Percentiles rank a stretch among this genome's conserved stretches.
Evolutionary conservation across 2,113 vertebrate genomes (phyloP).

Genomic region (Orientallactaga bullata): DNA sequence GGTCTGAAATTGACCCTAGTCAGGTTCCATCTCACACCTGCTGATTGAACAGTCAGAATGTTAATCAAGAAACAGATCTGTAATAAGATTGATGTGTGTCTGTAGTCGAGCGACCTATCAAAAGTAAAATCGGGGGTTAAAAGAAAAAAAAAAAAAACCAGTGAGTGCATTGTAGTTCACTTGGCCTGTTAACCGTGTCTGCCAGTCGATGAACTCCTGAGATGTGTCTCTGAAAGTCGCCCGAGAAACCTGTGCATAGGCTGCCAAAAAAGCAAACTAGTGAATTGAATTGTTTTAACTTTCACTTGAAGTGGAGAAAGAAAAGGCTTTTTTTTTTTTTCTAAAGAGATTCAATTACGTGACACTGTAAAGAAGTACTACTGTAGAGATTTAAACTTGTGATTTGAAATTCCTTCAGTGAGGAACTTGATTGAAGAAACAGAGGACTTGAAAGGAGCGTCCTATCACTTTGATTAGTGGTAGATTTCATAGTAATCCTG

Average conservation of each 20-base stretch:
- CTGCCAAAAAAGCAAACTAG: conserved; percentile 68
- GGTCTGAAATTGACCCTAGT: conserved; percentile 18
- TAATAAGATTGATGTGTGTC: conserved; percentile 62
- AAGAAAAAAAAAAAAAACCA: conserved; percentile 49
- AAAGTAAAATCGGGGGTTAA: conserved; percentile 25
- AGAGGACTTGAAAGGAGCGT: conserved; percentile 69
- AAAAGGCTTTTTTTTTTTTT: conserved; percentile 52
- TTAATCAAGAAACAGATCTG: conserved; percentile 53
- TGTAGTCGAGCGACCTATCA: not conserved
- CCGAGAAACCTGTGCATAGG: conserved; percentile 79
- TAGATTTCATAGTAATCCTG: conserved; percentile 68
- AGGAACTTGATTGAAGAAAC: conserved; percentile 72
- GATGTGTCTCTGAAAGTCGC: conserved; percentile 67
- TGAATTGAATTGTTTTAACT: conserved; percentile 77
- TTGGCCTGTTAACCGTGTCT: conserved; percentile 78
- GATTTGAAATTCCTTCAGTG: conserved; percentile 74
- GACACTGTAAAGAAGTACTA: conserved; percentile 63
- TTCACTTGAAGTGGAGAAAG: conserved; percentile 74
- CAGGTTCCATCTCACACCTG: not conserved
- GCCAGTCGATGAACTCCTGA: conserved; percentile 80
- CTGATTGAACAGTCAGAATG: conserved; percentile 29
- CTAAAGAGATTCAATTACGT: conserved; percentile 59
- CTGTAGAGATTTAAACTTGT: conserved; percentile 62
- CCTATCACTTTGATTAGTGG: conserved; percentile 73
- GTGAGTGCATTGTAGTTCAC: conserved; percentile 65